Percentiles rank a stretch among this genome's conserved stretches.
Evolutionary conservation across 2,797 vertebrate genomes (phyloP).

Genomic region (Cynopterus sphinx): DNA sequence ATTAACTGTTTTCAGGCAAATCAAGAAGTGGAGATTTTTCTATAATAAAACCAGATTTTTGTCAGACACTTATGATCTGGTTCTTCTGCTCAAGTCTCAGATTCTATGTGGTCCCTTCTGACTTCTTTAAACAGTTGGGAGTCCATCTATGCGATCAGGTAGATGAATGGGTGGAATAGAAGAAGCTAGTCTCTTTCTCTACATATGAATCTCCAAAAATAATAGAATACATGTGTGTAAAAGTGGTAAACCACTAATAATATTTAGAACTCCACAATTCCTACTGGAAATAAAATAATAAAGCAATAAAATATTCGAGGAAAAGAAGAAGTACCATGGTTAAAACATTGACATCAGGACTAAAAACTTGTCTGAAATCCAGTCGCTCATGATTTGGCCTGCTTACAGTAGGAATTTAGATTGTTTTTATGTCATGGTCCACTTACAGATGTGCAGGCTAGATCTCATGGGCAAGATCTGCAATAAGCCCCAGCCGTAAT

Average conservation of each 20-base stretch:
- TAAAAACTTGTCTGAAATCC: slow-evolving; percentile 15
- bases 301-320: slow-evolving; percentile 55
- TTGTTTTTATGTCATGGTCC: not conserved
- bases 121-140: not conserved
- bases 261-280: slow-evolving; percentile 76
- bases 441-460: not conserved
- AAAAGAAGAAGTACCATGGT: slow-evolving; percentile 40
- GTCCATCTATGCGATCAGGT: slow-evolving; percentile 46
- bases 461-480: not conserved
- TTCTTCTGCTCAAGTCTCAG: slow-evolving; percentile 50
- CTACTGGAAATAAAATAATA: slow-evolving; percentile 76
- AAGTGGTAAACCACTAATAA: slow-evolving; percentile 76
- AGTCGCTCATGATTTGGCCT: not conserved
- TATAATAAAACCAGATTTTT: not conserved
- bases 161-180: slow-evolving; percentile 41
- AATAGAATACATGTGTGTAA: slow-evolving; percentile 67
- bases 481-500: not conserved
- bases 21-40: slow-evolving; percentile 35
- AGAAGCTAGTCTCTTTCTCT: slow-evolving; percentile 48
- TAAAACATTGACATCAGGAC: slow-evolving; percentile 43
- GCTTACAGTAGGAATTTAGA: not conserved
- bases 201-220: slow-evolving; percentile 62
- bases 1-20: slow-evolving; percentile 50
- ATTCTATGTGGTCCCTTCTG: slow-evolving; percentile 41
- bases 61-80: not conserved